A percentile compares a stretch with the other conserved stretches of the same genome.
phyloP scores from a whole-genome alignment of 2,113 vertebrate genomes.

The Periophthalmus modestus region DNA sequence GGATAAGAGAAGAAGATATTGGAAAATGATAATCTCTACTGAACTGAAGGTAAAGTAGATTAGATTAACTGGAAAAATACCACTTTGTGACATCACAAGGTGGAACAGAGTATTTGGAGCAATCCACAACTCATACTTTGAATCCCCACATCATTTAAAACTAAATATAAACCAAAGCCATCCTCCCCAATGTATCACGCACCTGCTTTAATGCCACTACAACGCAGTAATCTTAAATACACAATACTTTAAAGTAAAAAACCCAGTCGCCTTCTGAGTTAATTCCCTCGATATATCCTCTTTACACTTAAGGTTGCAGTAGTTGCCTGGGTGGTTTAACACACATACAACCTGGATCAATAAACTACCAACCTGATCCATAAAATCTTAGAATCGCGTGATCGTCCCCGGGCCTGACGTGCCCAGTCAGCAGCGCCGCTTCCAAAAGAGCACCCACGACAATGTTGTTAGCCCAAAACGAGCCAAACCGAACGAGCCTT shows the following conservation, averaged over 20 bases:
- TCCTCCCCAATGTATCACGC: too few relatives aligned
- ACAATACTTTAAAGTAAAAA: not conserved
- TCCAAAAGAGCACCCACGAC: slow-evolving; percentile 46
- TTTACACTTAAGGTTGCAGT: not conserved
- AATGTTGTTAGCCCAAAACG: slow-evolving; percentile 40
- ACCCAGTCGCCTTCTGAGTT: not conserved
- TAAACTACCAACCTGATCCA: slow-evolving; percentile 33
- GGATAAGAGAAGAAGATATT: too few relatives aligned
- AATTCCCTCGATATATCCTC: not conserved
- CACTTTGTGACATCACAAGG: too few relatives aligned
- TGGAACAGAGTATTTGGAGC: too few relatives aligned
- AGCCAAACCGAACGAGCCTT: slow-evolving; percentile 43
- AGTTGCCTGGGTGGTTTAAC: not conserved
- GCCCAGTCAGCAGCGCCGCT: slow-evolving; percentile 44
- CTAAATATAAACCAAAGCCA: too few relatives aligned
- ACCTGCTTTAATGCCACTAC: too few relatives aligned
- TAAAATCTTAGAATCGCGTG: slow-evolving; percentile 27
- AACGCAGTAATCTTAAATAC: too few relatives aligned
- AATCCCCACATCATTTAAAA: too few relatives aligned
- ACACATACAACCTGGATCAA: not conserved
- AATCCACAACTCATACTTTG: too few relatives aligned
- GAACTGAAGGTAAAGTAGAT: too few relatives aligned
- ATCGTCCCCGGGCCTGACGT: slow-evolving; percentile 17
- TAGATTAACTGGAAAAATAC: too few relatives aligned
- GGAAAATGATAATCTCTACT: too few relatives aligned